Percentiles rank a stretch among this genome's conserved stretches.
phyloP scores from a whole-genome alignment of 1,140 invertebrate species.

The Lepidostoma basale region DNA sequence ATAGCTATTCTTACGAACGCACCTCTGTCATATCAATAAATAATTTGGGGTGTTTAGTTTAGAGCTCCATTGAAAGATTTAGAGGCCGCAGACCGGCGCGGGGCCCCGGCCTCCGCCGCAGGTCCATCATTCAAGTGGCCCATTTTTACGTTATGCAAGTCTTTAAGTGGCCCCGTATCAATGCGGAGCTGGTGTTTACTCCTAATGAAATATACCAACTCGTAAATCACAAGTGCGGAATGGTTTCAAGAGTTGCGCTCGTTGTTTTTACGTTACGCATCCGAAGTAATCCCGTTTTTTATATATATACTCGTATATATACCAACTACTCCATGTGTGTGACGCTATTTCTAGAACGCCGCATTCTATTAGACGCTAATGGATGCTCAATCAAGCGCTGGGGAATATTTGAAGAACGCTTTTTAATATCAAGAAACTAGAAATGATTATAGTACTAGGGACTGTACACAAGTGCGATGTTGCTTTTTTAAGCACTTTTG shows the following conservation, averaged over 20 bases:
- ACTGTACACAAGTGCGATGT: neutral
- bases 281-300: slow-evolving; percentile 6
- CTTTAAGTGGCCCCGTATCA: slow-evolving; percentile 24
- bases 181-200: slow-evolving; percentile 38
- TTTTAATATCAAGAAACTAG: too few relatives aligned
- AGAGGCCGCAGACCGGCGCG: neutral
- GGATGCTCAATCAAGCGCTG: neutral
- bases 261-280: slow-evolving; percentile 21
- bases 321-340: neutral
- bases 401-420: neutral
- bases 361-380: slow-evolving; percentile 22
- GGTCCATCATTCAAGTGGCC: slow-evolving; percentile 29
- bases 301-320: too few relatives aligned
- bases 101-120: neutral
- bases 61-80: slow-evolving; percentile 39
- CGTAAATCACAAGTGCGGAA: slow-evolving; percentile 45
- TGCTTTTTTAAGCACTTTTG: neutral
- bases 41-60: slow-evolving; percentile 24
- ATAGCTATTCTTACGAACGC: too few relatives aligned
- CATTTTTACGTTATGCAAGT: slow-evolving; percentile 33
- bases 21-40: slow-evolving; percentile 21
- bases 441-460: too few relatives aligned
- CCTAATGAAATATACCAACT: slow-evolving; percentile 45
- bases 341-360: slow-evolving; percentile 18
- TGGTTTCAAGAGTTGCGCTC: slow-evolving; percentile 30